Base-by-base conservation (phyloP, 2,797 vertebrate genomes). In the Gymnodraco acuticeps region DNA sequence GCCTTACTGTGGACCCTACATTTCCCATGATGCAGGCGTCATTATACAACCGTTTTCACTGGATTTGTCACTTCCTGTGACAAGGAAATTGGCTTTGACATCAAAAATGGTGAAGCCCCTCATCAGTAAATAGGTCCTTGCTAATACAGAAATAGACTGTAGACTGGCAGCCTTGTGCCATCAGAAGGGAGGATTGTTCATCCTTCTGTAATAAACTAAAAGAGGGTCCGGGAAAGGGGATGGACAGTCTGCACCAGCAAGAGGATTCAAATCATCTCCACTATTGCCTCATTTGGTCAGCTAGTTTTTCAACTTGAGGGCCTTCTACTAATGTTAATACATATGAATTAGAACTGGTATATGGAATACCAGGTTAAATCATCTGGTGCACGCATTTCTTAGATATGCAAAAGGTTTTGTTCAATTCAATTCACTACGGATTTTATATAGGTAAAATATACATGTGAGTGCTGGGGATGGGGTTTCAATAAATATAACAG, bases 111-210 rank as follows among this genome's bases (percentile, higher is more conserved):
- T 54, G 14, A 41, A 17, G 47, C 8, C 46, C 58, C 19, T 20
- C 43, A 55, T 38, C 23, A 65, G 73, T 11, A 73, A 51, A 47
- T 42, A 55, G 23, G 23, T 66, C 33, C 23, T 54, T 64, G 17
- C 31, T 60, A 14, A 48, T 42, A 4, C 9, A 31, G 42, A 70
- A 63, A 38, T 0, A 48, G 3, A 31, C 19, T 48, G 48, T 11
- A 54, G 41, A 27, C 17, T 60, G 43, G 7, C 33, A 45, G 20
- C 47, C 13, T 64, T 50, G 14, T 50, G 33, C 33, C 58, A 41
- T 58, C n/a, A 59, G 43, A 45, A 9, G 27, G 14, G 48, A 67
- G 0, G 13, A 48, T 17, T 48, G 1, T 4, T 50, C 27, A n/a
- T 61, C 42, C n/a, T 59, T 42, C 52, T 9, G 59, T 23, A 52